Conservation (phyloP, 2,888 invertebrate genomes). For the Lottia gigantea region DNA sequence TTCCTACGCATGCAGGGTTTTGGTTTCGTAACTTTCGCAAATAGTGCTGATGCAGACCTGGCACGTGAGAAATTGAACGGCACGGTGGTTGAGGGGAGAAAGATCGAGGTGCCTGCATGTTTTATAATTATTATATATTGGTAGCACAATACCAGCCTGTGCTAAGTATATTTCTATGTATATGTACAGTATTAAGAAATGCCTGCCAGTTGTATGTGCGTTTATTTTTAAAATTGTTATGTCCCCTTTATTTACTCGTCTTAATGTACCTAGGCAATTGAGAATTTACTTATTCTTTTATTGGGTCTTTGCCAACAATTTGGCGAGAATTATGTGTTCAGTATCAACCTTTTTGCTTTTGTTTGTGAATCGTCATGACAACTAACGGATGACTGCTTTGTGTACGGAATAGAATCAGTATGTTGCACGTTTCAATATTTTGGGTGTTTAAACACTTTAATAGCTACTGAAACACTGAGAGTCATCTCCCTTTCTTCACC, state of each 20-base stretch:
- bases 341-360: too few relatives aligned
- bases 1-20: constrained; percentile 96
- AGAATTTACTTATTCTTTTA: constrained; percentile 17
- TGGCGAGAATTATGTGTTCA: too few relatives aligned
- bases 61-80: constrained; percentile 99
- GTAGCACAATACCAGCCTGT: constrained; percentile 59
- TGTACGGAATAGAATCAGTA: too few relatives aligned
- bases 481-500: too few relatives aligned
- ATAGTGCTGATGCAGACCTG: constrained; percentile 99
- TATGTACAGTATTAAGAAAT: constrained; percentile 65
- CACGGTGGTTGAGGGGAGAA: constrained; percentile 99
- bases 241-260: neutral
- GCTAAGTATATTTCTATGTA: constrained; percentile 54
- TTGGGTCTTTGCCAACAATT: constrained; percentile 16
- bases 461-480: too few relatives aligned
- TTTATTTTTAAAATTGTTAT: constrained; percentile 20
- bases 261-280: neutral
- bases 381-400: too few relatives aligned
- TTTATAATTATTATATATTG: constrained; percentile 60
- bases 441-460: too few relatives aligned
- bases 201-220: constrained; percentile 45
- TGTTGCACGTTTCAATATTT: too few relatives aligned
- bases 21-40: constrained; percentile 99
- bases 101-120: constrained; percentile 90
- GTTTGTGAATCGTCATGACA: too few relatives aligned